A percentile compares a stretch with the other conserved stretches of the same genome.
phyloP scores from a whole-genome alignment of 2,113 vertebrate genomes.

The Felis chaus region DNA sequence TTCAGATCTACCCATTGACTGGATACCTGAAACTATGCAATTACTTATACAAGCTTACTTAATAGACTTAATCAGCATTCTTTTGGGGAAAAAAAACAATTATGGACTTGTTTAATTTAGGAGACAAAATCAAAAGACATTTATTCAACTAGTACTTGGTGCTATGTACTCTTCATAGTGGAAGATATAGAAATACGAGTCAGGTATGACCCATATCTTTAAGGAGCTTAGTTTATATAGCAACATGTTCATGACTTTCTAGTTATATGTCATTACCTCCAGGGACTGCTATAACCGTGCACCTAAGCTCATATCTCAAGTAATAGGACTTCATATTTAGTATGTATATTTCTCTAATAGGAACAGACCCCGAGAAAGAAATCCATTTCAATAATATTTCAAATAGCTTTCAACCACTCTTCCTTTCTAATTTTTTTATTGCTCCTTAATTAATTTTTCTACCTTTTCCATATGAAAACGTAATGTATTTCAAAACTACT shows the following conservation, averaged over 20 bases:
- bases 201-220: neutral
- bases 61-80: neutral
- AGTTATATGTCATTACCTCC: neutral
- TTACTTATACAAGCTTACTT: neutral
- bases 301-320: neutral
- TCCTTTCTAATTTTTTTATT: constrained; percentile 3
- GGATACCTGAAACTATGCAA: neutral
- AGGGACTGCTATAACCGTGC: neutral
- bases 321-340: neutral
- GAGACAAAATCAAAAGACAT: neutral
- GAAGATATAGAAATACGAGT: neutral
- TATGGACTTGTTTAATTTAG: neutral
- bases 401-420: constrained; percentile 13
- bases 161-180: neutral
- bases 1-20: neutral
- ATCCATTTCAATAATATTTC: constrained; percentile 29
- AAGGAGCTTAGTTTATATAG: neutral
- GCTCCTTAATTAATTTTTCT: neutral
- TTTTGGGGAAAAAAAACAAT: neutral
- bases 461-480: constrained; percentile 3
- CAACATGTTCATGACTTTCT: neutral
- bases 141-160: neutral
- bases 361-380: neutral
- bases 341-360: neutral
- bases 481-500: constrained; percentile 17